A percentile compares a stretch with the other conserved stretches of the same genome.
Evolutionary conservation across 2,888 invertebrate species (phyloP).

Genomic region (Aleiodes alternator): DNA sequence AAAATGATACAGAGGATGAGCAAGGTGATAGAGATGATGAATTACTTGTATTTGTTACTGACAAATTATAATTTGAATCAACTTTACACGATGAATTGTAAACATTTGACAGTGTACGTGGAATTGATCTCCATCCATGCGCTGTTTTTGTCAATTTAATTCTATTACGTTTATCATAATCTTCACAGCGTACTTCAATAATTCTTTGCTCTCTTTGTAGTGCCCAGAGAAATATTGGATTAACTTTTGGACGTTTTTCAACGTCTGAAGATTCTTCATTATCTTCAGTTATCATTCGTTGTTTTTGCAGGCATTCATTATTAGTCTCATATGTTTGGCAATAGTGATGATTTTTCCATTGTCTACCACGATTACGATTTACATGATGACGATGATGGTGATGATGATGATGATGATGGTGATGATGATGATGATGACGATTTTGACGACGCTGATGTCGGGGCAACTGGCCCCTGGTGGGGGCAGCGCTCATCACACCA

Average conservation of each 20-base stretch:
- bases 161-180: conserved; percentile 90
- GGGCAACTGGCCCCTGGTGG: conserved; percentile 73
- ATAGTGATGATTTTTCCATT: conserved; percentile 11
- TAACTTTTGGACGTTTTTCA: conserved; percentile 80
- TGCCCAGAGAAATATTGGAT: conserved; percentile 91
- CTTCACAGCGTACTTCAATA: conserved; percentile 90
- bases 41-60: conserved; percentile 18
- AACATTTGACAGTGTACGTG: conserved; percentile 81
- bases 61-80: conserved; percentile 33
- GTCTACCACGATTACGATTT: conserved; percentile 15
- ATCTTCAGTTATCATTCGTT: conserved; percentile 51
- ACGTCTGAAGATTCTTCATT: conserved; percentile 66
- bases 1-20: conserved; percentile 32
- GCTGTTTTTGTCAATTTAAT: conserved; percentile 89
- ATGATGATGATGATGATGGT: conserved; percentile 63
- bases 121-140: conserved; percentile 89
- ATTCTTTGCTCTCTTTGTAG: conserved; percentile 88
- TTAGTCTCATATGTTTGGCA: neutral
- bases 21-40: conserved; percentile 21
- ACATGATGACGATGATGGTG: conserved; percentile 50
- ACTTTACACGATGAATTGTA: conserved; percentile 53
- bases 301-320: conserved; percentile 45
- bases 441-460: conserved; percentile 72
- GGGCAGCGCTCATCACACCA: conserved; percentile 75
- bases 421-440: conserved; percentile 63